Conservation (phyloP, 1,140 invertebrate genomes). For the Polyergus mexicanus region DNA sequence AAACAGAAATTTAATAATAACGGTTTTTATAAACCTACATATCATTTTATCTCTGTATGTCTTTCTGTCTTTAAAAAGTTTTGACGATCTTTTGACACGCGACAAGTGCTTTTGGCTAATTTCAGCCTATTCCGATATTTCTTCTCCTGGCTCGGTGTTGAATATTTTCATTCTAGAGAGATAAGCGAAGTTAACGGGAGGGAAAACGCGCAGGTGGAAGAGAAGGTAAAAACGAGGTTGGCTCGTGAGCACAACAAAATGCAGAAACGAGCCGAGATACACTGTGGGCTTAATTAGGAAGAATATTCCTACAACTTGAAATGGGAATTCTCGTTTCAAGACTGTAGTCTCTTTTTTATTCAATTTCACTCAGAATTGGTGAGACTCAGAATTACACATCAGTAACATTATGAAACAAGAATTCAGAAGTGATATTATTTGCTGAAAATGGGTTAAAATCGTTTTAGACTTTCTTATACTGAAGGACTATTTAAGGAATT, state of each 20-base stretch:
- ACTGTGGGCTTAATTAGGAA: slow-evolving; percentile 49
- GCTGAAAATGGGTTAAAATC: neutral
- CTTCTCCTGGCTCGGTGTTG: slow-evolving; percentile 14
- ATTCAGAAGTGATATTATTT: neutral
- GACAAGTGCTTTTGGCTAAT: neutral
- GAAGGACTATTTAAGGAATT: no score
- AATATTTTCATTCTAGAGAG: slow-evolving; percentile 28
- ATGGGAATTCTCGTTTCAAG: slow-evolving; percentile 43
- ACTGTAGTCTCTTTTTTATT: slow-evolving; percentile 28
- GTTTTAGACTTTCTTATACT: no score
- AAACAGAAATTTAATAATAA: neutral
- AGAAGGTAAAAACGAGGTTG: slow-evolving; percentile 28
- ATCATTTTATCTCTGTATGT: neutral
- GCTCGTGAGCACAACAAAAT: slow-evolving; percentile 37
- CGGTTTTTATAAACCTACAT: neutral
- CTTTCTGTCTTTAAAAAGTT: neutral
- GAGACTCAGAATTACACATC: no score
- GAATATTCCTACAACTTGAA: slow-evolving; percentile 30
- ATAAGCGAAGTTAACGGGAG: slow-evolving; percentile 31
- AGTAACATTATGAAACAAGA: slow-evolving; percentile 17
- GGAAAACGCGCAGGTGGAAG: slow-evolving; percentile 21
- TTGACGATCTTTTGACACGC: slow-evolving; percentile 1
- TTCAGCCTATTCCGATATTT: neutral
- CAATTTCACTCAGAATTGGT: neutral
- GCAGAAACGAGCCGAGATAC: slow-evolving; percentile 41